These are phyloP conservation scores for Lasaia peninsularis DNA, from an alignment of 1,140 invertebrate genomes.

Conservation along the genomic window DNA sequence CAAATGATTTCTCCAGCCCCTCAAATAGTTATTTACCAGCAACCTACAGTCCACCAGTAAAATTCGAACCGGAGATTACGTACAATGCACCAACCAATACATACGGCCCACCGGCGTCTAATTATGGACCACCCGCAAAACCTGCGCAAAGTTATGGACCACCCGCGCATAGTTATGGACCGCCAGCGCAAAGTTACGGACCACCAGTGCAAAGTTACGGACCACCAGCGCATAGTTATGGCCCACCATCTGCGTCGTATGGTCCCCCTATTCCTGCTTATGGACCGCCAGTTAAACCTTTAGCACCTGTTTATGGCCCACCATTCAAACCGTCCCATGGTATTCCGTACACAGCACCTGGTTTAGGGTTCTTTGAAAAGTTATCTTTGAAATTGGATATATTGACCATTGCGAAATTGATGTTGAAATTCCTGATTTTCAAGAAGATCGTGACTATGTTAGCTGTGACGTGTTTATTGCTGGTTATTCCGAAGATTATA, in stretches of 20 bases:
- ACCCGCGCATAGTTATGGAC: constrained; percentile 63
- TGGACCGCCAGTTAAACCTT: constrained; percentile 58
- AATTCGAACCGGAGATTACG: constrained; percentile 59
- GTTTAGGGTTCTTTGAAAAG: constrained; percentile 76
- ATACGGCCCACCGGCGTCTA: constrained; percentile 45
- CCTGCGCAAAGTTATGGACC: constrained; percentile 67
- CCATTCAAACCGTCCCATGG: constrained; percentile 63
- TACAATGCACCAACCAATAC: constrained; percentile 55
- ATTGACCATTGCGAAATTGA: constrained; percentile 83
- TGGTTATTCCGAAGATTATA: constrained; percentile 85
- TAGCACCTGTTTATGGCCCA: constrained; percentile 69
- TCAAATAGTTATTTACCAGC: constrained; percentile 47
- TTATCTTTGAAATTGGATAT: constrained; percentile 83
- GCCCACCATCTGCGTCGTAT: constrained; percentile 56
- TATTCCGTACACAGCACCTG: constrained; percentile 76
- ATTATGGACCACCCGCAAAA: constrained; percentile 62
- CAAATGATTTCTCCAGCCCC: constrained; percentile 12
- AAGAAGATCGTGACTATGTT: constrained; percentile 88
- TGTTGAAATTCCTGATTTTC: constrained; percentile 85
- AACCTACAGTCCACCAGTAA: constrained; percentile 50
- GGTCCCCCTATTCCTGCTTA: constrained; percentile 47
- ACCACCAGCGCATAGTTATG: constrained; percentile 64
- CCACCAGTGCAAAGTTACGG: constrained; percentile 63
- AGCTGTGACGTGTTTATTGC: constrained; percentile 83
- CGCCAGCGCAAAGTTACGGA: constrained; percentile 58